Base-by-base conservation (phyloP, 2,797 vertebrate species). In the Serranus cabrilla region DNA sequence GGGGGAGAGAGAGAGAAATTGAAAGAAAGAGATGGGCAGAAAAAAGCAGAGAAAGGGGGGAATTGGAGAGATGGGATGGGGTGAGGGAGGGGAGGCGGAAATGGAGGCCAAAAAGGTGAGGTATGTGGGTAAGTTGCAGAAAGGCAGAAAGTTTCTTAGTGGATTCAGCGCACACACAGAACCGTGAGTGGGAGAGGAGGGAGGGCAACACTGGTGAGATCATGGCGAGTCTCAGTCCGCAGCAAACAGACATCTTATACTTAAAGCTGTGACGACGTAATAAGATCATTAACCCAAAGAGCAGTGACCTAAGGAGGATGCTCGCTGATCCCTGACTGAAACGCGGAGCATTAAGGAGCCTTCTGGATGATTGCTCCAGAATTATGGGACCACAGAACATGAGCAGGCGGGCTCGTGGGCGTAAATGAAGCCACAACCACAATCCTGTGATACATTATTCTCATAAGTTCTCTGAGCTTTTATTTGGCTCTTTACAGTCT, bases 231-330 rank as follows among this genome's bases (percentile, higher is more conserved):
- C 76, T 81, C 83, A 23, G 31, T 74, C 55, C 39, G 54, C 21
- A 0, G 37, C 78, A 80, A 81, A 74, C 76, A 45, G 81, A 82
- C 61, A 61, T 77, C 47, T 74, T 58, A 88, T 59, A 68, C 60
- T n/a, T 57, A 50, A 34, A 72, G 73, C 78, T 1, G 51, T 16
- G 75, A 74, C n/a, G 64, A 72, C 50, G 45, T 72, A 77, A 87
- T 92, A 78, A 88, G 87, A 93, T 90, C 85, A 74, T 91, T 87
- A 89, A 88, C 80, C 88, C 74, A 10, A 55, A 87, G 90, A 80
- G 57, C 87, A 46, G 10, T 74, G 92, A 91, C 91, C 90, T 85
- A 58, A 67, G 80, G 82, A 76, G 77, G 75, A 86, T 47, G 91
- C 82, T 70, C 83, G 2, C 42, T 64, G 85, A 91, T 85, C 85